A percentile compares a stretch with the other conserved stretches of the same genome.
Evolutionary conservation across 2,888 invertebrate genomes (phyloP).

Genomic region (Scaptomyza flava): DNA sequence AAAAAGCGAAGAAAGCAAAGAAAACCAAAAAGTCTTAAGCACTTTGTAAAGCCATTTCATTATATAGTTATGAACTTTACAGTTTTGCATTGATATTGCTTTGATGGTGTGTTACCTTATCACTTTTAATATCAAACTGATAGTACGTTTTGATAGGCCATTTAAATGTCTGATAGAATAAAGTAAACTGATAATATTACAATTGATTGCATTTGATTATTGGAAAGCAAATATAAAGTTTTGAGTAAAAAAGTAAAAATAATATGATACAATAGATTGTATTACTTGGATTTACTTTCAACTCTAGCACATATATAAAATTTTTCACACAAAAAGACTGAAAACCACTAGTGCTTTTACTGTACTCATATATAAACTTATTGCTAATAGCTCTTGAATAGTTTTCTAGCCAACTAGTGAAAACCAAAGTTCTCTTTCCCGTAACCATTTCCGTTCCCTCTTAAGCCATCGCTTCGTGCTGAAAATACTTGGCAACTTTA

Average conservation of each 20-base stretch:
- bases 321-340: not conserved
- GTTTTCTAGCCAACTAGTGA: slow-evolving; percentile 4
- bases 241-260: not conserved
- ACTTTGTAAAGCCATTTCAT: not conserved
- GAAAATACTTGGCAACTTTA: slow-evolving; percentile 61
- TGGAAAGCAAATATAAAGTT: not conserved
- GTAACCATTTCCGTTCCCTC: not conserved
- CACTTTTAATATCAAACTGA: not conserved
- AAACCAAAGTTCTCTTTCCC: not conserved
- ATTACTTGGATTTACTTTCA: not conserved
- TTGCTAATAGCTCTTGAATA: slow-evolving; percentile 17
- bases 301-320: not conserved
- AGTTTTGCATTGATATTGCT: not conserved
- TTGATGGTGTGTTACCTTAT: not conserved
- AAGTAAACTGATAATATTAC: not conserved
- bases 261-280: not conserved
- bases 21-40: slow-evolving; percentile 9
- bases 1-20: not conserved
- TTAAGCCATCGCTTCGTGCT: not conserved
- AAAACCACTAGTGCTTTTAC: not conserved
- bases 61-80: not conserved
- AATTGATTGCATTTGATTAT: not conserved
- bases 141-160: not conserved
- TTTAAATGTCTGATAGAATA: not conserved
- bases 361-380: slow-evolving; percentile 3